Evolutionary conservation across 2,888 invertebrate genomes (phyloP), one percentile per base, ranked within the genome.

Genomic region (Miltochrista miniata): DNA sequence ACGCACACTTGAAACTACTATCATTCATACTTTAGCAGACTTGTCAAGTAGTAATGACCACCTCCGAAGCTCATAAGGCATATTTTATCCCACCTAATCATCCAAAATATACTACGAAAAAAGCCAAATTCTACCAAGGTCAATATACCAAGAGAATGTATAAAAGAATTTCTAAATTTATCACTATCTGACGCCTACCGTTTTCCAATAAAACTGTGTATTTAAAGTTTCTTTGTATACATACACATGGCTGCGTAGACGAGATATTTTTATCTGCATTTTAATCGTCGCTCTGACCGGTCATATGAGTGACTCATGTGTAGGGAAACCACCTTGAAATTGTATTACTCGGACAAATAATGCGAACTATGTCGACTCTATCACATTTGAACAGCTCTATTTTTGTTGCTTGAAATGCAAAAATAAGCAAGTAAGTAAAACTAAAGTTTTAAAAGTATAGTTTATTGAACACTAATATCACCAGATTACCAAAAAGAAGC

Each of bases 191-290:
- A 51, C 51, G 51, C 51, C 51, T 51, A 51, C 51, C 35, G 40
- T 36, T 44, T 48, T 24, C 33, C 42, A 54, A 55, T 45, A 48
- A 39, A 47, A 54, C 39, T 36, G 11, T 7, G 31, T 2, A 39
- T 55, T 42, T 51, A 42, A 45, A 42, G 18, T 41, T 8, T 14
- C 9, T 15, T 51, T 51, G 60, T 64, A 64, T 61, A 63, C 31
- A 31, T 24, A 24, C 70, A 72, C 71, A 68, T 68, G 63, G 68
- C 12, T 40, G 61, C 59, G 59, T 64, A 60, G 61, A 59, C 48
- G 45, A 65, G 66, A 68, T 72, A 75, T 72, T 73, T 74, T 71
- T 74, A 76, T 70, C 68, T 71, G 62, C 52, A 51, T 61, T 64
- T 67, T 65, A 67, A 72, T 72, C 66, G 72, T 63, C 61, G 57